A percentile compares a stretch with the other conserved stretches of the same genome.
phyloP scores from a whole-genome alignment of 2,797 vertebrate species.

The Brachymystax lenok region DNA sequence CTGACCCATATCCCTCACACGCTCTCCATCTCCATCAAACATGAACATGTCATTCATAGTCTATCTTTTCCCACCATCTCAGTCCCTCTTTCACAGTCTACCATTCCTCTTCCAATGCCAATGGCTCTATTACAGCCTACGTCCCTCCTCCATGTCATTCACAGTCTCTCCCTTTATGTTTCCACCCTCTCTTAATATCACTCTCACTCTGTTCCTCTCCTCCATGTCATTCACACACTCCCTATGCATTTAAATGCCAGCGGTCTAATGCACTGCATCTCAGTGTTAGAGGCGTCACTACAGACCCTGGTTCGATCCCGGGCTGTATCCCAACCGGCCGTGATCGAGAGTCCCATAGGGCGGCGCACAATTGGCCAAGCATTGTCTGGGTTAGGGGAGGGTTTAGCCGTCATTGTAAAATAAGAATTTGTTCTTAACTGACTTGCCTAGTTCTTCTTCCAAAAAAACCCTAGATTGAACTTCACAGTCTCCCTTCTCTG shows the following conservation, averaged over 20 bases:
- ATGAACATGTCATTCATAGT: conserved; percentile 26
- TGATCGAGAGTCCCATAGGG: too few relatives aligned
- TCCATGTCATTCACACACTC: not conserved
- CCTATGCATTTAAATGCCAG: not conserved
- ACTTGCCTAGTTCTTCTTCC: not conserved
- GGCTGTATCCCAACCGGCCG: too few relatives aligned
- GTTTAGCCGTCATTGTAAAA: too few relatives aligned
- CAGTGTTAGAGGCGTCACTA: too few relatives aligned
- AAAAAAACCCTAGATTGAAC: not conserved
- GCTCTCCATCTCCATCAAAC: conserved; percentile 50
- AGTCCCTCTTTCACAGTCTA: conserved; percentile 18
- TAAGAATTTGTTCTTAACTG: too few relatives aligned
- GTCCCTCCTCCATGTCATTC: conserved; percentile 4
- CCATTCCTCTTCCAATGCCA: conserved; percentile 38
- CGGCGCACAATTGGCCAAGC: too few relatives aligned
- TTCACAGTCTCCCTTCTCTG: not conserved
- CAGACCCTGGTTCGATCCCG: too few relatives aligned
- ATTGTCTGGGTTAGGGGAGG: too few relatives aligned
- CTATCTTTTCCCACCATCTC: conserved; percentile 43
- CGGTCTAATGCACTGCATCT: too few relatives aligned
- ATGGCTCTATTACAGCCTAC: not conserved
- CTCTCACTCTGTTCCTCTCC: conserved; percentile 20
- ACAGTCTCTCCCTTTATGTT: conserved; percentile 17
- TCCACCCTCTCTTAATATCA: conserved; percentile 23
- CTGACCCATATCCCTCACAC: conserved; percentile 46